Evolutionary conservation across 1,140 invertebrate genomes (phyloP).

Genomic region (Trigoniulus corallinus): DNA sequence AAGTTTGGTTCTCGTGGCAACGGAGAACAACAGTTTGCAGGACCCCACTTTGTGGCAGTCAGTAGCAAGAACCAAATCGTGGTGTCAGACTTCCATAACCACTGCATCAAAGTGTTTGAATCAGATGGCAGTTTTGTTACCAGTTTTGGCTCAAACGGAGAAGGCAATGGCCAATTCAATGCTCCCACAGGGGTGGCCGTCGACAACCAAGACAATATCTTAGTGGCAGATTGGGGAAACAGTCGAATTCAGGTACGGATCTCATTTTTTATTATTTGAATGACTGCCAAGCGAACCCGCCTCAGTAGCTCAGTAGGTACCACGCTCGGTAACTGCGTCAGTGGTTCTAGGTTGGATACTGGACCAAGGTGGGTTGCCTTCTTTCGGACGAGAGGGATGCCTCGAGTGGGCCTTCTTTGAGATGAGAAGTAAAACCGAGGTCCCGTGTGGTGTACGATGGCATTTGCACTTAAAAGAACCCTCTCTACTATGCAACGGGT

Average conservation of each 20-base stretch:
- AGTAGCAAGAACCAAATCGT: slow-evolving; percentile 34
- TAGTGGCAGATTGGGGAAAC: slow-evolving; percentile 42
- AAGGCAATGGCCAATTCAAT: slow-evolving; percentile 39
- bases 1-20: slow-evolving; percentile 26
- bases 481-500: no score
- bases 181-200: slow-evolving; percentile 38
- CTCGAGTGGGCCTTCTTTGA: no score
- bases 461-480: no score
- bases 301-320: no score
- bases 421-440: no score
- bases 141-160: slow-evolving; percentile 34
- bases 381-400: no score
- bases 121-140: slow-evolving; percentile 34
- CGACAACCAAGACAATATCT: slow-evolving; percentile 34
- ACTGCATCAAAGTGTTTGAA: slow-evolving; percentile 37
- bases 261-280: no score
- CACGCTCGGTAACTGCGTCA: no score
- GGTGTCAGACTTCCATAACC: slow-evolving; percentile 40
- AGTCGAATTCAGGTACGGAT: slow-evolving; percentile 34
- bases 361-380: no score
- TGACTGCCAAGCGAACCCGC: no score
- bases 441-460: no score
- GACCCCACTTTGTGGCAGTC: slow-evolving; percentile 39
- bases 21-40: slow-evolving; percentile 34
- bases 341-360: no score